phyloP scores from a whole-genome alignment of 2,113 vertebrate genomes.

The Macquaria australasica region DNA sequence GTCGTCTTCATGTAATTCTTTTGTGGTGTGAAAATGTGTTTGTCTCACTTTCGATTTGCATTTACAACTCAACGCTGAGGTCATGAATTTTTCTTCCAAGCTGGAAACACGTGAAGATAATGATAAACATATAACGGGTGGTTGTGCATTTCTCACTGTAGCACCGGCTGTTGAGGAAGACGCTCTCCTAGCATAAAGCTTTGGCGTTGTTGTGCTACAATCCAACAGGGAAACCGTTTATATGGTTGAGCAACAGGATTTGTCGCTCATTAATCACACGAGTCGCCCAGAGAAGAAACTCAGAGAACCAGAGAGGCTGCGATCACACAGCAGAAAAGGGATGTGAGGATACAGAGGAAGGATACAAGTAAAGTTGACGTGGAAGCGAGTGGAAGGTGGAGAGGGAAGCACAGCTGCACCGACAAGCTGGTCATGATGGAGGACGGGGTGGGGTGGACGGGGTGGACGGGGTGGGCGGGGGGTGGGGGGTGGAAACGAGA shows the following conservation, averaged over 20 bases:
- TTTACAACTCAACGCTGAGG: too few species aligned
- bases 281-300: too few species aligned
- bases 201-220: neutral
- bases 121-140: too few species aligned
- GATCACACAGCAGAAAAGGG: too few species aligned
- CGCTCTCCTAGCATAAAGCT: neutral
- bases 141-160: too few species aligned
- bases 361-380: neutral
- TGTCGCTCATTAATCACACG: too few species aligned
- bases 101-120: too few species aligned
- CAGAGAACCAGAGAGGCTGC: neutral
- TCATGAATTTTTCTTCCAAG: too few species aligned
- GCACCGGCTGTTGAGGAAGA: neutral
- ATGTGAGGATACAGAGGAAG: neutral
- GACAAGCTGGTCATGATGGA: constrained; percentile 39
- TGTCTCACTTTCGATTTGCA: too few species aligned
- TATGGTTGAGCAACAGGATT: constrained; percentile 43
- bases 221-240: constrained; percentile 38
- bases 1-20: too few species aligned
- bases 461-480: neutral
- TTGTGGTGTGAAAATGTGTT: too few species aligned
- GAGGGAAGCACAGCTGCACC: constrained; percentile 53
- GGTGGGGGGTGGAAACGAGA: neutral
- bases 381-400: neutral
- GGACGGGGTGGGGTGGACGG: neutral